These are phyloP conservation scores for Halcyon senegalensis DNA, from an alignment of 2,113 vertebrate species.

Conservation along the genomic window DNA sequence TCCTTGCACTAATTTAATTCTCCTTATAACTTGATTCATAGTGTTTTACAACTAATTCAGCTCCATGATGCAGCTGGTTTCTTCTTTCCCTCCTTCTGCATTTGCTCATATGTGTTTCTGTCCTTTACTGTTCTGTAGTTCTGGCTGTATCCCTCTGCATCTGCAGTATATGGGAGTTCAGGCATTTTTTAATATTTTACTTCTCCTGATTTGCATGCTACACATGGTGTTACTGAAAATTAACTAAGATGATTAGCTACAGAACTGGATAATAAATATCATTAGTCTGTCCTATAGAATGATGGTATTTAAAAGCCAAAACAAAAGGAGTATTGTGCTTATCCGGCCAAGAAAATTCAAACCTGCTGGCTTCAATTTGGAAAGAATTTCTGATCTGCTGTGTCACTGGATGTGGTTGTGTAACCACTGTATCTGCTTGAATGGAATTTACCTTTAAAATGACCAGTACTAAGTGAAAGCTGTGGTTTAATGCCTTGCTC, in stretches of 20 bases:
- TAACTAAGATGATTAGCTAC: neutral
- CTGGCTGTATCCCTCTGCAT: neutral
- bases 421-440: neutral
- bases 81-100: neutral
- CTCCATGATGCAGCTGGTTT: neutral
- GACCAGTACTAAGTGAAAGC: neutral
- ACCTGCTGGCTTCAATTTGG: neutral
- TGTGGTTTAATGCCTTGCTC: neutral
- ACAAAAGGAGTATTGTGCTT: neutral
- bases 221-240: neutral
- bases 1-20: neutral
- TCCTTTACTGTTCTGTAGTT: neutral
- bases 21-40: neutral
- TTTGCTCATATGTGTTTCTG: neutral
- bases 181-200: neutral
- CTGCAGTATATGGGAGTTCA: neutral
- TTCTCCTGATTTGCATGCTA: neutral
- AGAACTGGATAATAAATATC: neutral
- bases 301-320: neutral
- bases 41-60: neutral
- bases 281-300: neutral
- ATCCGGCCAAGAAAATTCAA: neutral
- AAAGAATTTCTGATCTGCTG: neutral
- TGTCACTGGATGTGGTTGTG: neutral
- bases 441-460: neutral